Evolutionary conservation across 2,888 invertebrate genomes (phyloP), one percentile per base, ranked within the genome.

Genomic region (Drosophila diplacantha): DNA sequence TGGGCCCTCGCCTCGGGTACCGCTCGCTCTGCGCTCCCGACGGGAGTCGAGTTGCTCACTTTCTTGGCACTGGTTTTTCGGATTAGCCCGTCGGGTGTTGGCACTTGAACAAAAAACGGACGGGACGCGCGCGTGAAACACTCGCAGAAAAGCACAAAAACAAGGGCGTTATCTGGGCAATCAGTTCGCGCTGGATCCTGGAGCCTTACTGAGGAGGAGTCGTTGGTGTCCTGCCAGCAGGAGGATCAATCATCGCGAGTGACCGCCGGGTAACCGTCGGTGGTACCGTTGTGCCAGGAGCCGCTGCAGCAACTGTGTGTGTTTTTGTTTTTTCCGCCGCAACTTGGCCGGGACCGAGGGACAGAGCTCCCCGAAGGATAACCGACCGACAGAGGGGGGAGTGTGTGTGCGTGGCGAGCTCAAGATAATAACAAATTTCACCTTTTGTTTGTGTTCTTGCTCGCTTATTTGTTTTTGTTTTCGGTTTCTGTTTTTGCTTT

Each of bases 211-310:
- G 18, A 18, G 29, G 2, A 12, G 29, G 29, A 8, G 29, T 44
- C 12, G 18, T 14, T 29, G 1, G 18, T 20, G 31, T 46, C 44
- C 29, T 29, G 44, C 44, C 44, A 18, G 18, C 18, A 18, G 44
- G 31, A 46, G 31, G 44, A 46, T 46, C 44, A 46, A 46, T 46
- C 44, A 46, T 46, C 44, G 44, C 44, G 44, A 4, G 22, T 5
- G 18, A 44, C 44, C 44, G 44, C 29, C 44, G 44, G 29, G 18
- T 31, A 14, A 20, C 44, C 44, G 44, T 38, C 43, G 54, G 46
- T 55, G 43, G 43, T 60, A 68, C 66, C 66, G 66, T 60, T 61
- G 31, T 38, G 63, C 44, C 50, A 44, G 49, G 38, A 63, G 56
- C 49, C 49, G 38, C 43, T 64, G 38, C 35, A 41, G 56, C 49